Base-by-base conservation (phyloP, 2,888 invertebrate species). In the Subacronicta megacephala region DNA sequence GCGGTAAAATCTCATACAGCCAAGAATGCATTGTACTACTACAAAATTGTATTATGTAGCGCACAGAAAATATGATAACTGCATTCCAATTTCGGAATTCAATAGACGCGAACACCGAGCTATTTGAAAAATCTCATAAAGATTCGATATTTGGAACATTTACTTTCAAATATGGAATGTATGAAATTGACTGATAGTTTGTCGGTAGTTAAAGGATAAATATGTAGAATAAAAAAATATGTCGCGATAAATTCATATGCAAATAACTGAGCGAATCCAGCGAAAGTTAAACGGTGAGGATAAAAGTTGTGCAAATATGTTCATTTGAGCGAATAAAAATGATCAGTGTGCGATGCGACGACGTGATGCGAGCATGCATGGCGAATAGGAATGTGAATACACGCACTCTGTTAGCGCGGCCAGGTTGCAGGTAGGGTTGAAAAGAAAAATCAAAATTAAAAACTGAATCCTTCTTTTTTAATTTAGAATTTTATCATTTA, bases 211-310 rank as follows among this genome's bases (percentile, higher is more conserved):
- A 67, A 82, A 82, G 77, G 77, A 80, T 75, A 71, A 72, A 73
- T 81, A 80, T 80, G 79, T 72, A 75, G 78, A 84, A 83, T 77
- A 79, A 78, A 83, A 71, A 87, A 85, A 84, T 75, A 84, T 85
- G 84, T 84, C 83, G 80, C 82, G 78, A 82, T 82, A 84, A 80
- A 90, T 90, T 90, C 89, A 90, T 88, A 92, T 90, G 90, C 86
- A 91, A 92, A 92, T 90, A 84, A 74, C 80, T 80, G 80, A 67
- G 60, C 69, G 77, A 83, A 77, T 75, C 78, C 78, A 78, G 81
- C 81, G 78, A 85, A 85, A 88, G 87, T 88, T 89, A 89, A 91
- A 88, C 84, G 85, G 81, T 72, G 81, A 75, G 81, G 68, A 86
- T 85, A 85, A 89, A 89, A 89, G 79, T 88, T 87, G 82, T 82